Base-by-base conservation (phyloP, 2,113 vertebrate genomes). In the Solea senegalensis region DNA sequence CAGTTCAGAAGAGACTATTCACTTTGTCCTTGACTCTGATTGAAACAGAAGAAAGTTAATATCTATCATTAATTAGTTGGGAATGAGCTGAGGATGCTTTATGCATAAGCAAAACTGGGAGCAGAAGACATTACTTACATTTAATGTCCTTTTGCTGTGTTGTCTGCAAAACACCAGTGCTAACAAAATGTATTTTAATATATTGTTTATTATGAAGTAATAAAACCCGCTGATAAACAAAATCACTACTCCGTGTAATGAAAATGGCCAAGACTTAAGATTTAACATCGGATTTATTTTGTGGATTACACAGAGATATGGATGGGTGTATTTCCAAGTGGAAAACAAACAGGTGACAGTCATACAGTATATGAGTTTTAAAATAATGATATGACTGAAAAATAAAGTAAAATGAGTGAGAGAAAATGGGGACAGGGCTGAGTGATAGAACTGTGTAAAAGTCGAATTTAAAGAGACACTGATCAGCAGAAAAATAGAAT, bases 1-100 rank as follows among this genome's bases (percentile, higher is more conserved):
- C 72, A 65, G 74, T 59, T 84, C 27, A 67, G 56, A 66, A 71
- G 2, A 54, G 27, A 62, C 46, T 34, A 0, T n/a, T 46, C 63
- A 54, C 26, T 64, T 49, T 49, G 49, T 78, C 41, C 43, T 40
- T 6, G 43, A 62, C 14, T 74, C 48, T 10, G 53, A 46, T 0
- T 59, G 53, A 53, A 26, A 53, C 7, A 1, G 40, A 44, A 40
- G 21, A 61, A 77, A 26, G n/a, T 52, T 15, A 69, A 72, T 40
- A 39, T 54, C n/a, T 10, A 5, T n/a, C 40, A 50, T 55, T 50
- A 40, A 73, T 66, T 46, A 60, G 58, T 15, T 48, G 8, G 28
- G 14, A 55, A 49, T 51, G 69, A 75, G 43, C 9, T 26, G 46
- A 43, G 28, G 58, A 28, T 28, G 28, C 21, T 49, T 28, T 9